Conservation (phyloP, 2,113 vertebrate genomes). For the Actenoides lindsayi region DNA sequence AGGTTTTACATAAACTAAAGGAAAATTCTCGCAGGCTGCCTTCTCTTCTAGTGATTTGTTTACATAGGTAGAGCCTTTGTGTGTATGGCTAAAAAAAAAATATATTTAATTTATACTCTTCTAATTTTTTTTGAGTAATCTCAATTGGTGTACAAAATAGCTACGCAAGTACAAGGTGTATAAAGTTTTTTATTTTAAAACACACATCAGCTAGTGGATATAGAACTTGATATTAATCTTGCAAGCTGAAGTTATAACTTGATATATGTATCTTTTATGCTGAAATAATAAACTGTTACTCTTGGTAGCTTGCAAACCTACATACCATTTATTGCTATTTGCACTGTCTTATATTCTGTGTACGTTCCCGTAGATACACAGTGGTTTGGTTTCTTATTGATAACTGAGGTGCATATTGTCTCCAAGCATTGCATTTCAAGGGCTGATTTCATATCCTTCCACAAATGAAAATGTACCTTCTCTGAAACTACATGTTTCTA, state of each 20-base stretch:
- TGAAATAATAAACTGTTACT: conserved; percentile 58
- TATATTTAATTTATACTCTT: conserved; percentile 32
- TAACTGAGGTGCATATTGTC: not conserved
- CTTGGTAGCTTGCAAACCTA: conserved; percentile 14
- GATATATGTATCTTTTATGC: conserved; percentile 49
- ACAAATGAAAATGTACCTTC: not conserved
- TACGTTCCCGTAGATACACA: not conserved
- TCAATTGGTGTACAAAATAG: not conserved
- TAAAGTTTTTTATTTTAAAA: not conserved
- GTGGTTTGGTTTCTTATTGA: not conserved
- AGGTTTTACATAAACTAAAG: not conserved
- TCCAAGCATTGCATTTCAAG: not conserved
- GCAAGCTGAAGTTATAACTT: not conserved
- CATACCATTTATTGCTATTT: conserved; percentile 1
- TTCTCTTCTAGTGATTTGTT: conserved; percentile 15
- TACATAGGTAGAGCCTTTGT: not conserved
- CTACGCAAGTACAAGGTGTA: not conserved
- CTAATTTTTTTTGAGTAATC: conserved; percentile 56
- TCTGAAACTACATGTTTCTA: not conserved
- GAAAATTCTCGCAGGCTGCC: not conserved
- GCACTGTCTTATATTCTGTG: not conserved
- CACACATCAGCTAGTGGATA: not conserved
- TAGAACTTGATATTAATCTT: conserved; percentile 8
- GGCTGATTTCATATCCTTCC: not conserved
- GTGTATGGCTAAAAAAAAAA: conserved; percentile 53